These are phyloP conservation scores for Cheilosia variabilis DNA, from an alignment of 2,888 invertebrate species.

Conservation along the genomic window DNA sequence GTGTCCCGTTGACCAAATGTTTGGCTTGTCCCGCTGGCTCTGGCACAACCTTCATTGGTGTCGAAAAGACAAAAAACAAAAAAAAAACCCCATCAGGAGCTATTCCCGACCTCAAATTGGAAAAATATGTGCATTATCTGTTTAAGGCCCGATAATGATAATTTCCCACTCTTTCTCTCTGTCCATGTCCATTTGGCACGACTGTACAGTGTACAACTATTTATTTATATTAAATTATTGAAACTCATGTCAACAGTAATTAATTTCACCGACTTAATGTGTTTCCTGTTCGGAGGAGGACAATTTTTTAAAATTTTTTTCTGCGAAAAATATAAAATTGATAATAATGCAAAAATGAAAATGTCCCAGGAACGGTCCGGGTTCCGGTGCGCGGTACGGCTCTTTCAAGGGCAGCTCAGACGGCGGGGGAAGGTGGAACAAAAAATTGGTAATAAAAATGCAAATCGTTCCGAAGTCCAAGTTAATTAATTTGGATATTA, in stretches of 20 bases:
- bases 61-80: neutral
- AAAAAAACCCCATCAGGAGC: conserved; percentile 8
- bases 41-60: neutral
- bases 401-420: conserved; percentile 1
- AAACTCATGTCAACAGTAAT: conserved; percentile 75
- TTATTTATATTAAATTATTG: conserved; percentile 75
- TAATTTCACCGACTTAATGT: conserved; percentile 73
- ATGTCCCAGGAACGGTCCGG: conserved; percentile 5
- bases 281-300: conserved; percentile 57
- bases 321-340: conserved; percentile 53
- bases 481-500: conserved; percentile 76
- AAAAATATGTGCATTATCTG: conserved; percentile 72
- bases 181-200: conserved; percentile 57
- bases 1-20: conserved; percentile 37
- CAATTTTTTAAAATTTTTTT: conserved; percentile 18
- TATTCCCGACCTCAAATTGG: conserved; percentile 7
- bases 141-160: conserved; percentile 68
- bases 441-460: conserved; percentile 75
- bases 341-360: conserved; percentile 60
- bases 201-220: conserved; percentile 62
- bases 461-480: conserved; percentile 74
- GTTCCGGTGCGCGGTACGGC: neutral
- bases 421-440: conserved; percentile 27
- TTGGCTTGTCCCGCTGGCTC: conserved; percentile 25
- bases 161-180: conserved; percentile 36